Evolutionary conservation across 2,113 vertebrate genomes (phyloP), one percentile per base, ranked within the genome.

Genomic region (Gobiocypris rarus): DNA sequence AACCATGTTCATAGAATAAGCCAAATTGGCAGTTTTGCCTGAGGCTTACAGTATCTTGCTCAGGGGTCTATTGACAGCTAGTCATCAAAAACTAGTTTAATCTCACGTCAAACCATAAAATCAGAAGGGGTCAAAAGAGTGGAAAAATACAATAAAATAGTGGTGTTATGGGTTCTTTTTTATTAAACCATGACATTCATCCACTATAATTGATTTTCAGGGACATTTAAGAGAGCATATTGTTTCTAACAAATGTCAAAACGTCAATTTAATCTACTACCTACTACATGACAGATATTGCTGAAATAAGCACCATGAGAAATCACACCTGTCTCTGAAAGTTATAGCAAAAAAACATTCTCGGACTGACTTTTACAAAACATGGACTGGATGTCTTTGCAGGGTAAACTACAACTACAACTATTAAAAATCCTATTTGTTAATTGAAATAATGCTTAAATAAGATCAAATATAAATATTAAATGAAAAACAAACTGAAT

Each of bases 141-240:
- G 45, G 41, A 15, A 6, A 73, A 45, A 73, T 73, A 73, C 70
- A 73, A 48, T 73, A 73, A 24, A 24, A 48, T 73, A 48, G 41
- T 41, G 9, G 70, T 15, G 3, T 48, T 24, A 24, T 71, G 22
- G 41, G 41, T 45, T 26, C 3, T 26, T 1, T n/a, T 71, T 26
- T 15, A 48, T 73, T 45, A 48, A 73, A 73, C 26, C n/a, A 3
- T 73, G 70, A 73, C 70, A 73, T 15, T 45, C 41, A 45, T 11
- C 5, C 22, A n/a, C 1, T 71, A 3, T 45, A 71, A 71, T 26
- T 24, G 69, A 8, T 73, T 73, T 45, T 73, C 41, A 45, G 69
- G 69, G n/a, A 41, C 69, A 45, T n/a, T 71, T 71, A 71, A n/a
- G 69, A 71, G 22, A 28, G 69, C 69, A 48, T 24, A 48, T 48